Conservation (phyloP, 2,113 vertebrate genomes). For the Anser brachyrhynchus region DNA sequence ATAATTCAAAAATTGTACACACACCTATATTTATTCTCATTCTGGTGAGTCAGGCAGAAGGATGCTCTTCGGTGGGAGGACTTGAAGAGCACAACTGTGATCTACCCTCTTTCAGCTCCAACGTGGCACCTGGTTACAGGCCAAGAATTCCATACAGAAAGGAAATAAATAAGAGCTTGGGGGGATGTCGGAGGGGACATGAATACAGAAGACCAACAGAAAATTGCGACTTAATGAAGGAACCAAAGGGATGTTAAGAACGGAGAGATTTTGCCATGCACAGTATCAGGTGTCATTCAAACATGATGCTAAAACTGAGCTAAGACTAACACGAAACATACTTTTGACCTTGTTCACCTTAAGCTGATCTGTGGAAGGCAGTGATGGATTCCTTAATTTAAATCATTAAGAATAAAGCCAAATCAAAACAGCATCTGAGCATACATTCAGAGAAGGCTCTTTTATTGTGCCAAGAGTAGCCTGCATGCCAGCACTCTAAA, state of each 20-base stretch:
- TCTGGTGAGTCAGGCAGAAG: not conserved
- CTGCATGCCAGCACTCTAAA: constrained; percentile 27
- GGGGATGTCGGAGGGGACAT: no score
- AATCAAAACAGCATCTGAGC: constrained; percentile 36
- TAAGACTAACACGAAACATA: not conserved
- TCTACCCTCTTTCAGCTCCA: not conserved
- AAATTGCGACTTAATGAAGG: not conserved
- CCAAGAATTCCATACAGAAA: not conserved
- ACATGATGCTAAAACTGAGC: not conserved
- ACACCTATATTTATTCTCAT: not conserved
- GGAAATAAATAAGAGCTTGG: not conserved
- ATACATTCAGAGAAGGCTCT: constrained; percentile 40
- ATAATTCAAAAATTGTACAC: not conserved
- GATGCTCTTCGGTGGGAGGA: not conserved
- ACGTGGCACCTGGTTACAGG: not conserved
- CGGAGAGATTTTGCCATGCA: not conserved
- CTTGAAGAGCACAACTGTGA: not conserved
- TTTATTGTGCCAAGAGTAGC: constrained; percentile 29
- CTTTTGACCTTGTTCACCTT: not conserved
- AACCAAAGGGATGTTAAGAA: not conserved
- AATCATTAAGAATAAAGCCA: constrained; percentile 26
- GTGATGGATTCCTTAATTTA: constrained; percentile 38
- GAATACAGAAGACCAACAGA: not conserved
- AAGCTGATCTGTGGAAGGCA: not conserved
- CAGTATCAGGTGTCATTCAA: not conserved